phyloP scores from a whole-genome alignment of 2,888 invertebrate genomes.

The Anaspis maculata region DNA sequence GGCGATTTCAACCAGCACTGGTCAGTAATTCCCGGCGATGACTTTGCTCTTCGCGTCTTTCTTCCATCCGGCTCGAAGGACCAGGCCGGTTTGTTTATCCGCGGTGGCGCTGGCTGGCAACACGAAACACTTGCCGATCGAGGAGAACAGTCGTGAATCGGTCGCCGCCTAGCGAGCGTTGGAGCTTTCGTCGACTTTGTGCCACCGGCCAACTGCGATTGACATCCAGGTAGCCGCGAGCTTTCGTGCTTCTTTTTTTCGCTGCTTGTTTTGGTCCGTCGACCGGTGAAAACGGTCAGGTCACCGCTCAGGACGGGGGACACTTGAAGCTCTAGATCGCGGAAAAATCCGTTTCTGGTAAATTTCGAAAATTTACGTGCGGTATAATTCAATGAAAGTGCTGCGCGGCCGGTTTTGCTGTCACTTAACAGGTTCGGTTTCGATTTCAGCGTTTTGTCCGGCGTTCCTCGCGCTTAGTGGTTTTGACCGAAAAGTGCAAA shows the following conservation, averaged over 20 bases:
- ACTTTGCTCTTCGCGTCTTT: no score
- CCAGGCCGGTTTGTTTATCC: slow-evolving; percentile 21
- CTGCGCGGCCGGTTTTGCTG: slow-evolving; percentile 30
- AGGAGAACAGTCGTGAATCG: slow-evolving; percentile 24
- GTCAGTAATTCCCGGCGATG: no score
- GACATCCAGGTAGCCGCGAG: no score
- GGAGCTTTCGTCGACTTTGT: no score
- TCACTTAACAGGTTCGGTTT: slow-evolving; percentile 33
- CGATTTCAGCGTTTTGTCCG: slow-evolving; percentile 24
- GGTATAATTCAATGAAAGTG: no score
- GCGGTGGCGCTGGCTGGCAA: slow-evolving; percentile 28
- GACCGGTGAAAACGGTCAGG: slow-evolving; percentile 3
- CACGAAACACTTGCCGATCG: slow-evolving; percentile 29
- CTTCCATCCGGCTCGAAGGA: slow-evolving; percentile 5
- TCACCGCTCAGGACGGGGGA: background rate
- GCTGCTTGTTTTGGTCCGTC: no score
- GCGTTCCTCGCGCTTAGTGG: background rate
- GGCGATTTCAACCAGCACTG: no score
- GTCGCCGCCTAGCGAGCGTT: slow-evolving; percentile 9
- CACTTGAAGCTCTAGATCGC: no score
- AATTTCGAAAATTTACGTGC: no score
- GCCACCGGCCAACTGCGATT: no score
- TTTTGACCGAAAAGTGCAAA: background rate
- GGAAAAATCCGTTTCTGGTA: no score
- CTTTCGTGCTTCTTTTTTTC: no score